phyloP scores from a whole-genome alignment of 2,797 vertebrate species.

The Protosalanx chinensis region DNA sequence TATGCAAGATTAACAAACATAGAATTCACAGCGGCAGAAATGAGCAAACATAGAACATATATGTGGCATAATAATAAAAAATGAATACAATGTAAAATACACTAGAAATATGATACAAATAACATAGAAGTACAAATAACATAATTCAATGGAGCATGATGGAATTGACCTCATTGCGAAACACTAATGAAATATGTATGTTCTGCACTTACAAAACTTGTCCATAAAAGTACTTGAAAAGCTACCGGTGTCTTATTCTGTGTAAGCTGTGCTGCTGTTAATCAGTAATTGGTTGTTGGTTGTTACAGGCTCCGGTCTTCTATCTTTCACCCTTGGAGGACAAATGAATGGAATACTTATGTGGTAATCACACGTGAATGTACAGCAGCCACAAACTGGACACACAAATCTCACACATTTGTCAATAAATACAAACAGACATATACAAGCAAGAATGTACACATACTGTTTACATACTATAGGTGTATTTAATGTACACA shows the following conservation, averaged over 20 bases:
- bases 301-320: background rate
- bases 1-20: too few species aligned
- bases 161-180: constrained; percentile 40
- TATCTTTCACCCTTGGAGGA: background rate
- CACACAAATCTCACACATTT: constrained; percentile 4
- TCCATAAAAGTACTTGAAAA: constrained; percentile 28
- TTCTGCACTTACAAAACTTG: constrained; percentile 42
- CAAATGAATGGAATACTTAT: too few species aligned
- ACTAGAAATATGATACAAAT: too few species aligned
- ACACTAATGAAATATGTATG: constrained; percentile 38
- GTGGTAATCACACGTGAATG: background rate
- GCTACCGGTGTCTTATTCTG: constrained; percentile 11
- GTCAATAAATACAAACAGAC: too few species aligned
- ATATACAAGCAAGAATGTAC: too few species aligned
- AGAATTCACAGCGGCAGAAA: too few species aligned
- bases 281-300: constrained; percentile 3
- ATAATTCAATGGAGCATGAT: constrained; percentile 46
- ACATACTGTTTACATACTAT: too few species aligned
- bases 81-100: too few species aligned
- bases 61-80: too few species aligned
- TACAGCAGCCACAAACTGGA: background rate
- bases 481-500: too few species aligned
- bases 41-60: too few species aligned
- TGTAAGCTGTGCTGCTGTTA: background rate
- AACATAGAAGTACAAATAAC: too few species aligned